phyloP scores from a whole-genome alignment of 2,797 vertebrate species.

The Acestrorhynchus altus region DNA sequence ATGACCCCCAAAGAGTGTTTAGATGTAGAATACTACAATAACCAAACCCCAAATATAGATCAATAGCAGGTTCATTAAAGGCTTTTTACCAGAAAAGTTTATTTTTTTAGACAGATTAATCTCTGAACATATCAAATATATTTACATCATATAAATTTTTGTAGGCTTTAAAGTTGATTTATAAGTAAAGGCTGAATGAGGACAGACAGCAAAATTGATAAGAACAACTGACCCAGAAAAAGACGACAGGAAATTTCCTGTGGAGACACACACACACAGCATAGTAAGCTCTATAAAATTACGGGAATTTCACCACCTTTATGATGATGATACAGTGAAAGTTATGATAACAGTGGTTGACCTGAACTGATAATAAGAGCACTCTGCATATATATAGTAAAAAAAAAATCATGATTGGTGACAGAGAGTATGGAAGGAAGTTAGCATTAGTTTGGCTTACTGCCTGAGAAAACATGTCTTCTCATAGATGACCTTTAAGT shows the following conservation, averaged over 20 bases:
- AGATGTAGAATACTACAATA: no score
- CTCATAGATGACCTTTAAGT: slow-evolving; percentile 6
- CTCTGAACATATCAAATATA: background rate
- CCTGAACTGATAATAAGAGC: slow-evolving; percentile 10
- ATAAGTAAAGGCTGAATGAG: slow-evolving; percentile 7
- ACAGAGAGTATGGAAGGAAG: background rate
- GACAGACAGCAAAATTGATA: background rate
- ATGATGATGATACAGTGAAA: slow-evolving; percentile 5
- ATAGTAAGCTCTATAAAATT: slow-evolving; percentile 30
- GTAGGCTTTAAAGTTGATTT: background rate
- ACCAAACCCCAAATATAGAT: background rate
- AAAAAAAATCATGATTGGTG: background rate
- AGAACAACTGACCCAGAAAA: slow-evolving; percentile 13
- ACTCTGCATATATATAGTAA: background rate
- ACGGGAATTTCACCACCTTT: slow-evolving; percentile 18
- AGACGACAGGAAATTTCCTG: slow-evolving; percentile 22
- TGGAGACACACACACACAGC: background rate
- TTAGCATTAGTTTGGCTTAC: background rate
- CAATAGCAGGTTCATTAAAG: background rate
- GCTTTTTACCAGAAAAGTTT: background rate
- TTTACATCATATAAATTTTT: slow-evolving; percentile 24
- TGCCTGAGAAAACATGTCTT: background rate
- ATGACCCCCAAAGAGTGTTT: no score
- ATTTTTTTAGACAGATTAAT: slow-evolving; percentile 4
- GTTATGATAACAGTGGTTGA: slow-evolving; percentile 8